Base-by-base conservation (phyloP, 2,888 invertebrate species). In the Eupithecia abbreviata region DNA sequence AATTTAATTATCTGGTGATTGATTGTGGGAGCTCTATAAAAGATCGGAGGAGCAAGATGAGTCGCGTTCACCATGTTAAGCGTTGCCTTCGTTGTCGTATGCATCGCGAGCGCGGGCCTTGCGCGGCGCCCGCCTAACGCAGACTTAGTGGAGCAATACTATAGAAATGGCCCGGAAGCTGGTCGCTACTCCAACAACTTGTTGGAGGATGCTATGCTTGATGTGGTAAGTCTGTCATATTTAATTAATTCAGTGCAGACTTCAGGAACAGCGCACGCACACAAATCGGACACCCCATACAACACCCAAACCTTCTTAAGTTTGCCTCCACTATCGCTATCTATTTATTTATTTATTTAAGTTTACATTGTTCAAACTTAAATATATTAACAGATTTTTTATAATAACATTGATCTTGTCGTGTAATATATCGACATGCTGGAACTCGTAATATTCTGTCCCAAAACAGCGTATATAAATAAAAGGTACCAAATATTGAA, bases 141-240 rank as follows among this genome's bases (percentile, higher is more conserved):
- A 0, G 85, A 85, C 18, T 74, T 83, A 4, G 77, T 88, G 41
- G 83, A 88, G 49, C 74, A 86, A 71, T 79, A 86, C 43, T 83
- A 83, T 42, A 79, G 74, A 62, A 77, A 69, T 2, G 79, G 80
- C 7, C 79, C 84, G 9, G 80, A 80, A 47, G 80, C 80, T 42
- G 80, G 81, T 15, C 82, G 86, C 47, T 84, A 84, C 73, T 89
- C 88, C 5, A 82, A 86, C 75, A 84, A 88, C 75, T 69, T 89
- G 45, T 41, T 86, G 30, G 88, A 89, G 81, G 90, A 90, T 84
- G 89, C 89, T 15, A 74, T 84, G 62, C 81, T 90, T 15, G 89
- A 88, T 79, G 88, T 87, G 84, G 89, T 90, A 77, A 82, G 88
- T 77, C 9, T 62, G 4, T 30, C 4, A 62, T 58, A n/a, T 58